Base-by-base conservation (phyloP, 2,113 vertebrate species). In the Lagopus muta region DNA sequence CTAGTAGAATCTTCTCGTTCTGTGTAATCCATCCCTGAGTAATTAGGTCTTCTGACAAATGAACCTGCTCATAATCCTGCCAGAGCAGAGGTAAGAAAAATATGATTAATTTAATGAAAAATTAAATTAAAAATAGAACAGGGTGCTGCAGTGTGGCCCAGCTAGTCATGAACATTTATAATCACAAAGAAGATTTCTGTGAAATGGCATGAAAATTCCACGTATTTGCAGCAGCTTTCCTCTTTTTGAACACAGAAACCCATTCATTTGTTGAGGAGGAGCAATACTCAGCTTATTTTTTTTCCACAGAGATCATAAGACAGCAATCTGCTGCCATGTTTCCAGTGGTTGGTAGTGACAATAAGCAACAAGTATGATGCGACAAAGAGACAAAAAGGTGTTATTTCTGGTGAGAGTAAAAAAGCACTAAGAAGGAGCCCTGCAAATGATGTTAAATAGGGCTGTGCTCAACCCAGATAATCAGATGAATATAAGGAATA, bases 171-270 rank as follows among this genome's bases (percentile, higher is more conserved):
- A 10, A 22, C 32, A 54, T 88, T 88, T 86, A 88, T 92, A 82
- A 77, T 84, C 85, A 83, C 74, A 88, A 70, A 92, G 61, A 77
- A 64, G 94, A 95, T 89, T 91, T 91, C 66, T 89, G 65, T 83
- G 47, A 94, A 89, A 88, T 0, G 6, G 52, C 38, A 62, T 11
- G 58, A 93, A 87, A 70, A 88, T 89, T 93, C 92, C 2, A 6
- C 66, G 21, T 55, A 52, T 92, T 75, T 88, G 47, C 66, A 89
- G 18, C 27, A 76, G 28, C 18, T 80, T 13, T 32, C 19, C 22
- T 90, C 38, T 55, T 80, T 82, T 30, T 67, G 38, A 27, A 60
- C 42, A 21, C 32, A 91, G 58, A 88, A 94, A 88, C n/a, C 12
- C 0, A 0, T 30, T 84, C 32, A 8, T 20, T 36, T 21, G 9